Base-by-base conservation (phyloP, 2,888 invertebrate species). In the Drosophila subsilvestris region DNA sequence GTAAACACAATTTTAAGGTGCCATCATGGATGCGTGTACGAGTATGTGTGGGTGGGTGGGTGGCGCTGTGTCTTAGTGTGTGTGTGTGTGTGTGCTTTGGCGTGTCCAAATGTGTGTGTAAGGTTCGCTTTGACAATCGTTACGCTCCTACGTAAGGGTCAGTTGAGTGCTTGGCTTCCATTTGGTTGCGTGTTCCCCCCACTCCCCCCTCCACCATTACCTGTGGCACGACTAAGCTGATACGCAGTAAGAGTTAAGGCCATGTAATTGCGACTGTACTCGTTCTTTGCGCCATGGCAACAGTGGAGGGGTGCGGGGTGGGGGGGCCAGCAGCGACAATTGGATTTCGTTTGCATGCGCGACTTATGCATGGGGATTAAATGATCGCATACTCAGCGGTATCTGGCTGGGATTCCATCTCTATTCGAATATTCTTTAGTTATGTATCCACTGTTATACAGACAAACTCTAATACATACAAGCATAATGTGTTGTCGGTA, bases 1-100 rank as follows among this genome's bases (percentile, higher is more conserved):
- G 79, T 75, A 75, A 79, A 80, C 77, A 76, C 72, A 72, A 37
- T 56, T 37, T 18, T 56, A 65, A 63, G 63, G 56, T 63, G 49
- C 49, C 60, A 60, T 45, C 42, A n/a, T 43, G 49, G 43, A 20
- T 58, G 44, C 20, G 18, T 50, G 32, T 42, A 29, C n/a, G 0
- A 6, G 25, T 25, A 25, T 25, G 25, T 25, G 25, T 25, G 25
- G 5, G 25, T 22, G 22, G 3, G 22, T 5, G 22, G 1, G 20
- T 20, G 20, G 1, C 20, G 1, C 2, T 22, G 22, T 22, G 5
- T 3, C 22, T 22, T 3, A 22, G 22, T 22, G 25, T 25, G 6
- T 25, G 25, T 6, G 0, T 25, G 14, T 14, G 32, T 37, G 42
- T 44, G 10, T 8, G 10, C n/a, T n/a, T 49, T 29, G 27, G 62